Evolutionary conservation across 1,140 invertebrate species (phyloP).

Genomic region (Drosophila santomea): DNA sequence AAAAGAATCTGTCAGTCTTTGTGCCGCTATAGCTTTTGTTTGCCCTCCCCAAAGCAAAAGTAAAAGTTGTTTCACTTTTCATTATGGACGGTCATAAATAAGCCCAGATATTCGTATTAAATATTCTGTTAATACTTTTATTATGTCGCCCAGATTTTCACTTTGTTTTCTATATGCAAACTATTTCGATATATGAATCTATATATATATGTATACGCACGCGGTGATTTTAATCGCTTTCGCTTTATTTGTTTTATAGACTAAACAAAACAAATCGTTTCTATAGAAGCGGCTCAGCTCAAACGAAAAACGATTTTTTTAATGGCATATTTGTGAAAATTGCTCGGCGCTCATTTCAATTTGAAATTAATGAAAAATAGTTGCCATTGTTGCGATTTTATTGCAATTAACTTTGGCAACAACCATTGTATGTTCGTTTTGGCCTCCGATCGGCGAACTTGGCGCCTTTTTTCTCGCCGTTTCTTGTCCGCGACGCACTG

Average conservation of each 20-base stretch:
- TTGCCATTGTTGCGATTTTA: conserved; percentile 43
- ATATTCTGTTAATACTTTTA: conserved; percentile 74
- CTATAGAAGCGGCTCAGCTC: conserved; percentile 20
- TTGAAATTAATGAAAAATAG: conserved; percentile 73
- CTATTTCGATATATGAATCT: conserved; percentile 21
- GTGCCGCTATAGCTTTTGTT: conserved; percentile 58
- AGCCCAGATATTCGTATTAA: conserved; percentile 48
- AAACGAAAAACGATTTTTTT: conserved; percentile 32
- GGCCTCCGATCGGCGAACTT: conserved; percentile 68
- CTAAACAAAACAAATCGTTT: conserved; percentile 31
- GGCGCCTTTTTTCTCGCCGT: conserved; percentile 54
- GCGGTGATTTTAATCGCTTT: conserved; percentile 43
- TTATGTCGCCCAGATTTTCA: conserved; percentile 48
- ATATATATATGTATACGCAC: background rate
- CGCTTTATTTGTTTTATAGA: conserved; percentile 34
- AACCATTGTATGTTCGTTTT: conserved; percentile 47
- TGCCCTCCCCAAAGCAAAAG: conserved; percentile 40
- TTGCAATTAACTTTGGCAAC: conserved; percentile 43
- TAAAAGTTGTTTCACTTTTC: conserved; percentile 80
- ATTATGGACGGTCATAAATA: conserved; percentile 31
- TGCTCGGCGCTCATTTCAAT: conserved; percentile 54
- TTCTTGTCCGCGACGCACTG: conserved; percentile 59
- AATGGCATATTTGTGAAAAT: conserved; percentile 67
- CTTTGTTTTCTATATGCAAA: conserved; percentile 55
- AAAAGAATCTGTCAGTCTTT: conserved; percentile 60